Evolutionary conservation across 2,113 vertebrate genomes (phyloP).

Genomic region (Anolis carolinensis): DNA sequence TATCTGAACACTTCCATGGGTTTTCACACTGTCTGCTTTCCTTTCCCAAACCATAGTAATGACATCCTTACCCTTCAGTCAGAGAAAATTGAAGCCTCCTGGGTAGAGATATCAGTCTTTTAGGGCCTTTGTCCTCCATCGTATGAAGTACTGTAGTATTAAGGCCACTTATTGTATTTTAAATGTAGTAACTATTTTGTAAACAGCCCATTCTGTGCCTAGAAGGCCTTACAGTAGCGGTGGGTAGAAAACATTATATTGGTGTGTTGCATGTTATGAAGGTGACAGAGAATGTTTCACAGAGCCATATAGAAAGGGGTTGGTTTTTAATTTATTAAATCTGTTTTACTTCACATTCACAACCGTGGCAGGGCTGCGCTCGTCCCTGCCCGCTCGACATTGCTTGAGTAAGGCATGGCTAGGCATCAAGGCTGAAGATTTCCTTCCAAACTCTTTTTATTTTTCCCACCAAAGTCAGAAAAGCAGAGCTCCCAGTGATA

Average conservation of each 20-base stretch:
- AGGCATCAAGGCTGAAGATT: slow-evolving; percentile 74
- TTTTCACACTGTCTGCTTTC: too few species aligned
- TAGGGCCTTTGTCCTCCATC: too few species aligned
- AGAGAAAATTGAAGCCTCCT: too few species aligned
- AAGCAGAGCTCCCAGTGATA: slow-evolving; percentile 15
- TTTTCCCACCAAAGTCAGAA: not conserved
- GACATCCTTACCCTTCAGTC: too few species aligned
- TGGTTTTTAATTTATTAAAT: slow-evolving; percentile 47
- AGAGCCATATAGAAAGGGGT: slow-evolving; percentile 31
- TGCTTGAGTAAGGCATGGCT: slow-evolving; percentile 50
- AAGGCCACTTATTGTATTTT: too few species aligned
- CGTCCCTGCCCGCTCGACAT: slow-evolving; percentile 52
- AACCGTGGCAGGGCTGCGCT: slow-evolving; percentile 46
- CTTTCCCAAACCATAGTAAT: too few species aligned
- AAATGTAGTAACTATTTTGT: too few species aligned
- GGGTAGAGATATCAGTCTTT: too few species aligned
- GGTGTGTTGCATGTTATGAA: not conserved
- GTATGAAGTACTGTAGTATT: too few species aligned
- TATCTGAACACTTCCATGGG: too few species aligned
- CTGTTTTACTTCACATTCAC: slow-evolving; percentile 71
- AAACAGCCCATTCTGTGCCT: too few species aligned
- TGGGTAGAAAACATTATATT: not conserved
- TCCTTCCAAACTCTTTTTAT: slow-evolving; percentile 24
- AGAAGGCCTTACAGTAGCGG: not conserved
- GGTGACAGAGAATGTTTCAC: not conserved